These are phyloP conservation scores for Hymenochirus boettgeri DNA, from an alignment of 2,113 vertebrate species.

Conservation along the genomic window DNA sequence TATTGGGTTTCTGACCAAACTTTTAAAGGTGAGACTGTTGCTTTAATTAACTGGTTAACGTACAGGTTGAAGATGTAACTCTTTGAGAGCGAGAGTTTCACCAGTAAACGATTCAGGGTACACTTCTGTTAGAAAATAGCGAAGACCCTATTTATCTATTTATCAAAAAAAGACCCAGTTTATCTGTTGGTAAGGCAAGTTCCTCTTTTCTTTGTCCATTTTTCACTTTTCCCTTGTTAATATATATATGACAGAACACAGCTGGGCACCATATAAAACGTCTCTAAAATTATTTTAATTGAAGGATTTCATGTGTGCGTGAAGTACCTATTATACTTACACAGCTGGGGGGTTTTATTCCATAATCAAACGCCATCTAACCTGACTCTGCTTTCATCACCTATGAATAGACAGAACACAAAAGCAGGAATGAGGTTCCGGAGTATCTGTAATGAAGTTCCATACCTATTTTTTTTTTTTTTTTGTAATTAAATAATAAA, in stretches of 20 bases:
- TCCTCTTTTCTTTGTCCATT: slow-evolving; percentile 11
- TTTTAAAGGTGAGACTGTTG: too few relatives aligned
- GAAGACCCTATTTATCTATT: background rate
- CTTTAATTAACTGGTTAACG: too few relatives aligned
- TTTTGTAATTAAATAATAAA: too few relatives aligned
- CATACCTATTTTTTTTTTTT: background rate
- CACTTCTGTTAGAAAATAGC: background rate
- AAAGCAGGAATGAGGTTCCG: background rate
- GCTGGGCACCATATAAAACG: background rate
- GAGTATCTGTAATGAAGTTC: background rate
- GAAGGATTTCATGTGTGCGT: slow-evolving; percentile 3
- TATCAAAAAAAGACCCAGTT: background rate
- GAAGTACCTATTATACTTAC: slow-evolving; percentile 5
- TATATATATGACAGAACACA: slow-evolving; percentile 21
- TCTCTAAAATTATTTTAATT: background rate
- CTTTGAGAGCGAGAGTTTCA: too few relatives aligned
- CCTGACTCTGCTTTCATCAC: slow-evolving; percentile 12
- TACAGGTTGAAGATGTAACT: too few relatives aligned
- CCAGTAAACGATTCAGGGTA: too few relatives aligned
- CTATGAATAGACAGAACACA: slow-evolving; percentile 16
- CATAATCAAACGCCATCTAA: slow-evolving; percentile 10
- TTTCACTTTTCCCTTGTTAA: slow-evolving; percentile 9
- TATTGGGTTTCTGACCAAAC: too few relatives aligned
- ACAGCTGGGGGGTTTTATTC: slow-evolving; percentile 34
- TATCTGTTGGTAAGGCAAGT: background rate